A percentile compares a stretch with the other conserved stretches of the same genome.
These are phyloP conservation scores for Indri indri DNA, from an alignment of 2,113 vertebrate genomes.

Conservation along the genomic window DNA sequence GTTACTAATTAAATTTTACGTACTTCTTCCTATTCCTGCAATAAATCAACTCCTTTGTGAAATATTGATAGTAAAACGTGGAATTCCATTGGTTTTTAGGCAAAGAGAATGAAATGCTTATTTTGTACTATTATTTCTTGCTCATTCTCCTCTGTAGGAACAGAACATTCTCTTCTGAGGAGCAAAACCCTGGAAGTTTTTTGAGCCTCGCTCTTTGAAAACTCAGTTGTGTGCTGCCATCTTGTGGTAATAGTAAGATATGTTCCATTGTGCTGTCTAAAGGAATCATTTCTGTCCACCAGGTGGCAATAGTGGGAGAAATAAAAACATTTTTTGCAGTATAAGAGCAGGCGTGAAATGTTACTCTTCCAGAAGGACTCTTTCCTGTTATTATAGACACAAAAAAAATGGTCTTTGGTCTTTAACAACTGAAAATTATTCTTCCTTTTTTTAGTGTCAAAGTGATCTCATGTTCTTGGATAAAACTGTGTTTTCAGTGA, in stretches of 20 bases:
- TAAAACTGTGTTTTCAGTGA: not conserved
- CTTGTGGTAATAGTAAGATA: constrained; percentile 64
- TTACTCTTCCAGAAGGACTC: not conserved
- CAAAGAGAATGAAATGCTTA: not conserved
- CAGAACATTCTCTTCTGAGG: not conserved
- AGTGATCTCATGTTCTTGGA: not conserved
- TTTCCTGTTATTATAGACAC: not conserved
- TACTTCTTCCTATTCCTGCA: not conserved
- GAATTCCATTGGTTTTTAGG: not conserved
- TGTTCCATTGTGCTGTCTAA: not conserved
- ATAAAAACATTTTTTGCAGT: not conserved
- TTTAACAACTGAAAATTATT: not conserved
- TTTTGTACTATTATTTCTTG: not conserved
- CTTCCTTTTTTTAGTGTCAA: not conserved
- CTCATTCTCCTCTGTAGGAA: not conserved
- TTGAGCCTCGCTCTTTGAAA: not conserved
- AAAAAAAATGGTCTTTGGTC: not conserved
- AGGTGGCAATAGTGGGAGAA: constrained; percentile 60
- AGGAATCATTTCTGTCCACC: constrained; percentile 27
- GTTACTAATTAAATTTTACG: not conserved
- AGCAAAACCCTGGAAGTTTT: not conserved
- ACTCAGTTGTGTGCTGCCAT: constrained; percentile 68
- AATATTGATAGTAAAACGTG: not conserved
- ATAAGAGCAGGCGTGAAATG: not conserved
- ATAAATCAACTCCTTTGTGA: not conserved